Evolutionary conservation across 1,140 invertebrate genomes (phyloP).

Genomic region (Paralvinella palmiformis): DNA sequence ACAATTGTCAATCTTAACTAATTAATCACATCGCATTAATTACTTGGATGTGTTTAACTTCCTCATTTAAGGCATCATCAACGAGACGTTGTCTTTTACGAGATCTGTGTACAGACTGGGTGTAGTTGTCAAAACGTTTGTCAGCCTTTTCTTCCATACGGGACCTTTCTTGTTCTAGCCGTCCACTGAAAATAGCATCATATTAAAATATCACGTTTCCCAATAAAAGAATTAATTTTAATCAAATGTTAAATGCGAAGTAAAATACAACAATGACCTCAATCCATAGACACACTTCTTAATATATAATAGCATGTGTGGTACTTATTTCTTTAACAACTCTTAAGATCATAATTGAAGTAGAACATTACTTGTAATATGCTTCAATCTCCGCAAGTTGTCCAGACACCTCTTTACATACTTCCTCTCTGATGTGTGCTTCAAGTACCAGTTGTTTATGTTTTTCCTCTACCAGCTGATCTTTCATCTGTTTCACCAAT

Average conservation of each 20-base stretch:
- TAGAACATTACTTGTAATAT: constrained; percentile 35
- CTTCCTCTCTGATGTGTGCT: constrained; percentile 37
- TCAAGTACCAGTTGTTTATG: constrained; percentile 25
- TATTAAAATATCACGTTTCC: too few species aligned
- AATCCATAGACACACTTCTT: too few species aligned
- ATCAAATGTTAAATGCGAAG: too few species aligned
- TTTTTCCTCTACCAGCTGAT: constrained; percentile 28
- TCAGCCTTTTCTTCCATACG: constrained; percentile 33
- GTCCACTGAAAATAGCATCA: constrained; percentile 31
- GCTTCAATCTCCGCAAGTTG: constrained; percentile 40
- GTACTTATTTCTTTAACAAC: too few species aligned
- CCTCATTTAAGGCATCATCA: constrained; percentile 10
- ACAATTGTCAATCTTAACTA: too few species aligned
- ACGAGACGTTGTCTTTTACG: constrained; percentile 15
- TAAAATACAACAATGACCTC: too few species aligned
- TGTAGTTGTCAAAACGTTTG: constrained; percentile 28
- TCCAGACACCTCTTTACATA: constrained; percentile 41
- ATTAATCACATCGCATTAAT: too few species aligned
- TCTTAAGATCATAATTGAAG: too few species aligned
- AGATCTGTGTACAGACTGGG: constrained; percentile 21
- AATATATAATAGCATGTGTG: too few species aligned
- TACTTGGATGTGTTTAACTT: too few species aligned
- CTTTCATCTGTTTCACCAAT: constrained; percentile 29
- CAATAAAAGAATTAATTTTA: too few species aligned
- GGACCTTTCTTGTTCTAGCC: constrained; percentile 25